Conservation (phyloP, 2,797 vertebrate genomes). For the Chromobotia macracanthus region DNA sequence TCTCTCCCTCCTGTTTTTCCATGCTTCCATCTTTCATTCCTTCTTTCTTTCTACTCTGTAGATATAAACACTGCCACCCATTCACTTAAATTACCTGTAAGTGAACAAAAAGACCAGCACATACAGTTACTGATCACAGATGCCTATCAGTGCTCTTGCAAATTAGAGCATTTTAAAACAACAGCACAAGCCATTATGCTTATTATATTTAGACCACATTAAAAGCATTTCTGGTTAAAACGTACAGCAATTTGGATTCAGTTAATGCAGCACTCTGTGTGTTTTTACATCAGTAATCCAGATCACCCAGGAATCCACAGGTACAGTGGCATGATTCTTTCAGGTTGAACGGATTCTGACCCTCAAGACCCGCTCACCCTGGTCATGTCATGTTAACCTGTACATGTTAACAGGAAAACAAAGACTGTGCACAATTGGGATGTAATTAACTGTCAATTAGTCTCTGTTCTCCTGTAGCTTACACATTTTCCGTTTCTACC, state of each 20-base stretch:
- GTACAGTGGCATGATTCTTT: slow-evolving; percentile 33
- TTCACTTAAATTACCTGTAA: slow-evolving; percentile 42
- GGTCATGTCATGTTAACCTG: slow-evolving; percentile 12
- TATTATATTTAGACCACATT: slow-evolving; percentile 40
- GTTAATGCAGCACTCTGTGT: slow-evolving; percentile 10
- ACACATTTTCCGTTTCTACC: background rate
- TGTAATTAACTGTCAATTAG: slow-evolving; percentile 56
- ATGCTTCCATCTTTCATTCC: background rate
- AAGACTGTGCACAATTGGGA: background rate
- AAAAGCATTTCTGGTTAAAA: slow-evolving; percentile 39
- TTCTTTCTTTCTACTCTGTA: slow-evolving; percentile 2
- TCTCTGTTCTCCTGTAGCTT: slow-evolving; percentile 35
- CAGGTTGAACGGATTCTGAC: background rate
- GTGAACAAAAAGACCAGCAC: slow-evolving; percentile 30
- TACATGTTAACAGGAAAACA: slow-evolving; percentile 1
- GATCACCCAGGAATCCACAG: slow-evolving; percentile 26
- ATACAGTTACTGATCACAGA: slow-evolving; percentile 29
- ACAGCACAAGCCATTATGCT: slow-evolving; percentile 40
- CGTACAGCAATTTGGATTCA: slow-evolving; percentile 10
- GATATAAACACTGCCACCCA: slow-evolving; percentile 30
- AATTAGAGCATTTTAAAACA: slow-evolving; percentile 38
- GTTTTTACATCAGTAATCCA: slow-evolving; percentile 35
- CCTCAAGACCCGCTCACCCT: slow-evolving; percentile 32
- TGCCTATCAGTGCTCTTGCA: slow-evolving; percentile 24
- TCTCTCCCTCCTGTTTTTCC: too few relatives aligned